These are phyloP conservation scores for human DNA, from an alignment of 2,113 vertebrate species.

Conservation along the genomic window GRCh38 chr3:97047501-97048000, in stretches of 20 bases:
- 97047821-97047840: not conserved
- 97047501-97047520: no score
- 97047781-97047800: not conserved
- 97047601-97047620: not conserved
- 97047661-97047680: not conserved
- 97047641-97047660: not conserved
- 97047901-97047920: not conserved
- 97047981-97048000: not conserved
- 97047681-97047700: not conserved
- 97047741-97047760: not conserved
- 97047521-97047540: not conserved
- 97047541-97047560: not conserved
- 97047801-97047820: not conserved
- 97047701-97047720: not conserved
- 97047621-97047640: not conserved
- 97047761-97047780: not conserved
- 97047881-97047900: not conserved
- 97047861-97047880: not conserved
- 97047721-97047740: not conserved
- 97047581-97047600: not conserved
- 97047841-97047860: not conserved
- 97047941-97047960: not conserved
- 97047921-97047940: slow-evolving; percentile 6
- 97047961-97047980: not conserved
- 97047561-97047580: not conserved